Percentiles rank a stretch among this genome's conserved stretches.
These are phyloP conservation scores for Dicrostonyx torquatus DNA, from an alignment of 2,797 vertebrate species.

Conservation along the genomic window DNA sequence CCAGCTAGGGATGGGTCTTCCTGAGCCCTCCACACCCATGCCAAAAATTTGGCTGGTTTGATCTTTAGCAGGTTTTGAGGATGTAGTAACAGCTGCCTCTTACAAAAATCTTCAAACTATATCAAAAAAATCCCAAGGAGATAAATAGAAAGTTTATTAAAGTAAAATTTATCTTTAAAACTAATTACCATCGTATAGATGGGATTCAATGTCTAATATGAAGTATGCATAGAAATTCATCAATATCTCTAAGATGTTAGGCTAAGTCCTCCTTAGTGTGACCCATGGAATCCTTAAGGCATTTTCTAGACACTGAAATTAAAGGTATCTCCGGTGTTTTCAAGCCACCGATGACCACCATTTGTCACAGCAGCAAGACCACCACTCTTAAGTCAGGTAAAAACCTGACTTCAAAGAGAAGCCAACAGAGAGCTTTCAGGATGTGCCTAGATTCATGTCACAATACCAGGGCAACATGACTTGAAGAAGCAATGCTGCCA, in stretches of 20 bases:
- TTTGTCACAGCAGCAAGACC: neutral
- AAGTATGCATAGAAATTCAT: conserved; percentile 9
- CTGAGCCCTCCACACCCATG: neutral
- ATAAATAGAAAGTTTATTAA: neutral
- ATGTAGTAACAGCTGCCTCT: neutral
- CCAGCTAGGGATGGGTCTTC: neutral
- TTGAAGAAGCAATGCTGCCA: neutral
- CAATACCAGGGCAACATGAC: neutral
- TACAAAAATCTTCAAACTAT: neutral
- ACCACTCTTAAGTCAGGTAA: neutral
- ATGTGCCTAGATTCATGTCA: neutral
- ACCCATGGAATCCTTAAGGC: conserved; percentile 64
- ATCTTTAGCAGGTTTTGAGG: neutral
- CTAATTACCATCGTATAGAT: neutral
- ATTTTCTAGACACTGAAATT: conserved; percentile 59
- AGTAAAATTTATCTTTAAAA: conserved; percentile 14
- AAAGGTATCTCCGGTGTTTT: conserved; percentile 45
- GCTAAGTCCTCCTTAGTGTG: conserved; percentile 50
- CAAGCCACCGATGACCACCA: neutral
- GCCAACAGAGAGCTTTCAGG: neutral
- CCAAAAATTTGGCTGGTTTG: neutral
- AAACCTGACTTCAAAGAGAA: neutral
- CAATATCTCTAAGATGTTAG: conserved; percentile 61
- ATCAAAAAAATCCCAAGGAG: conserved; percentile 8
- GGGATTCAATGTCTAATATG: neutral